These are phyloP conservation scores for Polypterus senegalus DNA, from an alignment of 2,113 vertebrate species.

Conservation along the genomic window DNA sequence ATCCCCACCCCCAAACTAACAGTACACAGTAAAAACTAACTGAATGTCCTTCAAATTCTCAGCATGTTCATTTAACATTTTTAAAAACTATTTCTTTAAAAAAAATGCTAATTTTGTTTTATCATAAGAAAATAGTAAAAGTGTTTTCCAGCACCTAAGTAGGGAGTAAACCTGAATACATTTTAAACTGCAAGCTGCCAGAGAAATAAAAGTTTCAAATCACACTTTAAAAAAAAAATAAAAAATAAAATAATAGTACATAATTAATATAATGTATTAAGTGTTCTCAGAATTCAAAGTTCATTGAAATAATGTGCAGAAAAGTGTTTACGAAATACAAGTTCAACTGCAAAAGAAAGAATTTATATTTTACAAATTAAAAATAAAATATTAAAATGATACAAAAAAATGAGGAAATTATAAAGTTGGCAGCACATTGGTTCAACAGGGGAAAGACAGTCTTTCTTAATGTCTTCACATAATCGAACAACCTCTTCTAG, in stretches of 20 bases:
- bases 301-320: slow-evolving; percentile 19
- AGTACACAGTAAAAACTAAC: slow-evolving; percentile 20
- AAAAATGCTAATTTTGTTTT: no score
- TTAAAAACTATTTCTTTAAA: no score
- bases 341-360: neutral
- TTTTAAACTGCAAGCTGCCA: slow-evolving; percentile 17
- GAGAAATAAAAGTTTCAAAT: no score
- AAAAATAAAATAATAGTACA: slow-evolving; percentile 12
- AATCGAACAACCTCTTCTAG: slow-evolving; percentile 53
- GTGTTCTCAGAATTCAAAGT: slow-evolving; percentile 12
- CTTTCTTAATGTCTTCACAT: slow-evolving; percentile 51
- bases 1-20: slow-evolving; percentile 20
- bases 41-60: slow-evolving; percentile 8
- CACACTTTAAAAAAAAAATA: slow-evolving; percentile 8
- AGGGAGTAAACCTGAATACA: slow-evolving; percentile 1
- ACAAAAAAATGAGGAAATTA: slow-evolving; percentile 28
- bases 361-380: slow-evolving; percentile 26
- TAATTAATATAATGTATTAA: slow-evolving; percentile 16
- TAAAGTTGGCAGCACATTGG: neutral
- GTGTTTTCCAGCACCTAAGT: slow-evolving; percentile 26
- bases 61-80: slow-evolving; percentile 15
- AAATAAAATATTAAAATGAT: slow-evolving; percentile 26
- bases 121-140: slow-evolving; percentile 10
- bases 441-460: slow-evolving; percentile 6
- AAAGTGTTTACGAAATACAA: slow-evolving; percentile 15